Evolutionary conservation across 2,888 invertebrate genomes (phyloP).

Genomic region (Meganola albula): DNA sequence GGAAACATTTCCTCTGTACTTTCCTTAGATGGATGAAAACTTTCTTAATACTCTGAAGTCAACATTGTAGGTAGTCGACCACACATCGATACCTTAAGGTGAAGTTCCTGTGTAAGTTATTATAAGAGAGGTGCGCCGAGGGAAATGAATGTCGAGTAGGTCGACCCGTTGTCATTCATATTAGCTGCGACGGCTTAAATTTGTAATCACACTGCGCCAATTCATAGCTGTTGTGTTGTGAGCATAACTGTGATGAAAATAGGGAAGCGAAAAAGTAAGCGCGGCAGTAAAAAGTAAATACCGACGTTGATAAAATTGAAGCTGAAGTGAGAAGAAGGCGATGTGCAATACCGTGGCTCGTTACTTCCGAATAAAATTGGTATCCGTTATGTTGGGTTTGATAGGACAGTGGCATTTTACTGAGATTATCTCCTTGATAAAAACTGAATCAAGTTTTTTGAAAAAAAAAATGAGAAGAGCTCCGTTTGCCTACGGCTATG

Average conservation of each 20-base stretch:
- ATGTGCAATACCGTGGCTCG: slow-evolving; percentile 32
- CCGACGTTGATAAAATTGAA: slow-evolving; percentile 43
- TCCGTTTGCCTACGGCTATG: slow-evolving; percentile 2
- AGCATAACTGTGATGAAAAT: slow-evolving; percentile 44
- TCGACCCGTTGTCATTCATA: slow-evolving; percentile 76
- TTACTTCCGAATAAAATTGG: slow-evolving; percentile 39
- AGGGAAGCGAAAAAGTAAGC: slow-evolving; percentile 47
- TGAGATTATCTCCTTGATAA: slow-evolving; percentile 19
- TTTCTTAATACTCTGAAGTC: too few species aligned
- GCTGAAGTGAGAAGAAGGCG: slow-evolving; percentile 37
- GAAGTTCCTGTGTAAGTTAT: slow-evolving; percentile 72
- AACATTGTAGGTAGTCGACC: slow-evolving; percentile 14
- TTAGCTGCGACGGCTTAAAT: slow-evolving; percentile 74
- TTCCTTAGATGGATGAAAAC: too few species aligned
- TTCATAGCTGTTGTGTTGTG: slow-evolving; percentile 50
- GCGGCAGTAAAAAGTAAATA: slow-evolving; percentile 44
- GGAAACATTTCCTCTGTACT: too few species aligned
- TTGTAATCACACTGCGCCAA: slow-evolving; percentile 70
- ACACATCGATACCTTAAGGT: slow-evolving; percentile 64
- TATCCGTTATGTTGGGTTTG: slow-evolving; percentile 33
- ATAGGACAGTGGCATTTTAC: slow-evolving; percentile 28
- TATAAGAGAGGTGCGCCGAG: slow-evolving; percentile 75
- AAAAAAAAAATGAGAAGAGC: slow-evolving; percentile 1
- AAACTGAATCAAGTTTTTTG: slow-evolving; percentile 11
- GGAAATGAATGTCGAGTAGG: slow-evolving; percentile 77